phyloP scores from a whole-genome alignment of 2,888 invertebrate genomes.

The Strigamia crassipes region DNA sequence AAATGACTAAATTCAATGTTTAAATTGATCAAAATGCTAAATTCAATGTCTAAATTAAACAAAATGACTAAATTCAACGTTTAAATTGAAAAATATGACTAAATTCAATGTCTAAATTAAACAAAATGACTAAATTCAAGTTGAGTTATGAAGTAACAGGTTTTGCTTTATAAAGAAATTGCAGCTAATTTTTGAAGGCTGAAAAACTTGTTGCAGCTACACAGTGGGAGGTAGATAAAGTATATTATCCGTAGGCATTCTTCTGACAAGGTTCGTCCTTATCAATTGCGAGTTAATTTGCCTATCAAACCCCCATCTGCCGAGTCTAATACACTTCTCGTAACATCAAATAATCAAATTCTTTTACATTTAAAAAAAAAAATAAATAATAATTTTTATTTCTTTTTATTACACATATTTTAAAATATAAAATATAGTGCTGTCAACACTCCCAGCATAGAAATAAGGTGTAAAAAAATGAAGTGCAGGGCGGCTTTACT shows the following conservation, averaged over 20 bases:
- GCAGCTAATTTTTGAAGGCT: slow-evolving; percentile 28
- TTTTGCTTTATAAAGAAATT: not conserved
- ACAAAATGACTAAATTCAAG: too few relatives aligned
- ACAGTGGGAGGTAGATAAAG: slow-evolving; percentile 7
- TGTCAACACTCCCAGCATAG: not conserved
- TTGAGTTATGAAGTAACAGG: slow-evolving; percentile 5
- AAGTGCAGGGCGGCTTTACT: slow-evolving; percentile 19
- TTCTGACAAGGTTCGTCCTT: slow-evolving; percentile 14
- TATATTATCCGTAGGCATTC: slow-evolving; percentile 32
- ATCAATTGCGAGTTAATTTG: slow-evolving; percentile 19
- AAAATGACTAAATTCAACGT: too few relatives aligned
- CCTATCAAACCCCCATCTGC: slow-evolving; percentile 3
- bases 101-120: too few relatives aligned
- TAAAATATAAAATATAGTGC: too few relatives aligned
- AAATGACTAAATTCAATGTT: too few relatives aligned
- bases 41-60: too few relatives aligned
- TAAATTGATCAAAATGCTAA: too few relatives aligned
- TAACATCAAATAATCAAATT: not conserved
- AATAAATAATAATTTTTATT: too few relatives aligned
- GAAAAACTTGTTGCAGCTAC: slow-evolving; percentile 33
- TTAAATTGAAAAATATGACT: too few relatives aligned
- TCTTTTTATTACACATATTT: too few relatives aligned
- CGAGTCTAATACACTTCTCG: not conserved
- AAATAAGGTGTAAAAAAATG: slow-evolving; percentile 31
- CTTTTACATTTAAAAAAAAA: too few relatives aligned